These are phyloP conservation scores for Tetragonula carbonaria DNA, from an alignment of 2,888 invertebrate species.

Conservation along the genomic window DNA sequence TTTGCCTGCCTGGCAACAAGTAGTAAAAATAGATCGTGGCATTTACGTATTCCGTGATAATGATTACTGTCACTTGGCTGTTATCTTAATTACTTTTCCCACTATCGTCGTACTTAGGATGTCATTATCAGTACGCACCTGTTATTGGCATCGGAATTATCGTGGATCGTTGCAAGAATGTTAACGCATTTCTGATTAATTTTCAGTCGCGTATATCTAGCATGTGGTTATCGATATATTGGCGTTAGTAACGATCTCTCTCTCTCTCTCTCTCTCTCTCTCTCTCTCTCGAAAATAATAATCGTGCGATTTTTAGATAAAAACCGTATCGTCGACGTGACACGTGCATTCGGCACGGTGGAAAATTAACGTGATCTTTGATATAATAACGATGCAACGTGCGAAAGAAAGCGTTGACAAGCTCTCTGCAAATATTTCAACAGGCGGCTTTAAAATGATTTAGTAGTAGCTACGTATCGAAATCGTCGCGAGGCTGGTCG, in stretches of 20 bases:
- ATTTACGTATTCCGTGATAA: constrained; percentile 53
- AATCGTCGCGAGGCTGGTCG: too few species aligned
- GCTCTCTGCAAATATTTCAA: neutral
- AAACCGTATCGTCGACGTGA: neutral
- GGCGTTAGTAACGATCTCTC: neutral
- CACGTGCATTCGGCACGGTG: constrained; percentile 1
- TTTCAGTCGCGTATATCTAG: neutral
- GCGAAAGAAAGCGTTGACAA: neutral
- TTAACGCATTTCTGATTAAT: constrained; percentile 26
- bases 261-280: neutral
- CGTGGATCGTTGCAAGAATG: constrained; percentile 25
- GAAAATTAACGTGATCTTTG: constrained; percentile 5
- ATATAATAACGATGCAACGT: neutral
- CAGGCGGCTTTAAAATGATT: neutral
- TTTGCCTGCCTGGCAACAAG: constrained; percentile 59
- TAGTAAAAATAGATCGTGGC: constrained; percentile 64
- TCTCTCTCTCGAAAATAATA: neutral
- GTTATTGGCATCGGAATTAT: constrained; percentile 26
- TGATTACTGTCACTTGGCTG: constrained; percentile 52
- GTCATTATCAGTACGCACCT: constrained; percentile 33
- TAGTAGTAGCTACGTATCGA: neutral
- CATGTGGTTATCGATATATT: neutral
- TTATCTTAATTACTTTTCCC: constrained; percentile 65
- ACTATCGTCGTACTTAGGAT: neutral
- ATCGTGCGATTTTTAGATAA: neutral